Base-by-base conservation (phyloP, 2,113 vertebrate genomes). In the Rhegmatorhina hoffmannsi region DNA sequence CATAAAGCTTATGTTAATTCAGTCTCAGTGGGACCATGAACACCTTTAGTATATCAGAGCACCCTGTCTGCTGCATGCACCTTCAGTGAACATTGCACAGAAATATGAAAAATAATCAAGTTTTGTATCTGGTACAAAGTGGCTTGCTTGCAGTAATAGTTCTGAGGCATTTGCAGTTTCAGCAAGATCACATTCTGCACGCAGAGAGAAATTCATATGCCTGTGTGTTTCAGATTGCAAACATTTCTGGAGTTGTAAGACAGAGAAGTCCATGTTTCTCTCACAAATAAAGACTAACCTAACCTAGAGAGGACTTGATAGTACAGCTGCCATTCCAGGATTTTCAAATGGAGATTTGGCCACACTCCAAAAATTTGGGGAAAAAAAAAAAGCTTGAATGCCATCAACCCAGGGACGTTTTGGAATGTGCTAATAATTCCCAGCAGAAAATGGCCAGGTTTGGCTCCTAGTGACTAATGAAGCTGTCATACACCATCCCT, bases 391-490 rank as follows among this genome's bases (percentile, higher is more conserved):
- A 7, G 29, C 87, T 89, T 89, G 73, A 55, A 97, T 95, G 87
- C 83, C 83, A 90, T 97, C 81, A 76, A 60, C 64, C 26, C 73
- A 95, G 67, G 40, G 79, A 90, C 87, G 83, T 95, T 98, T 96
- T 97, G 84, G 93, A 97, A 97, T 92, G 96, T 94, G 87, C 85
- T 97, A 96, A 92, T 96, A 97, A 97, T 97, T 98, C 98, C 97
- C 97, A 92, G 84, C 93, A 98, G 97, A 97, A 97, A 94, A 87
- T 91, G 82, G 92, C 91, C 96, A 92, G 95, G 93, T 98, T 97
- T 96, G 96, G 87, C 94, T 97, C 43, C 81, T 94, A 92, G 87
- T 98, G 97, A 98, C 97, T 98, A 97, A 98, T 97, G 97, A 96
- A 97, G 96, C 97, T 97, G 97, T 98, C 97, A 97, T 94, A 91